Evolutionary conservation across 2,113 vertebrate species (phyloP).

Genomic region (Eidolon helvum): DNA sequence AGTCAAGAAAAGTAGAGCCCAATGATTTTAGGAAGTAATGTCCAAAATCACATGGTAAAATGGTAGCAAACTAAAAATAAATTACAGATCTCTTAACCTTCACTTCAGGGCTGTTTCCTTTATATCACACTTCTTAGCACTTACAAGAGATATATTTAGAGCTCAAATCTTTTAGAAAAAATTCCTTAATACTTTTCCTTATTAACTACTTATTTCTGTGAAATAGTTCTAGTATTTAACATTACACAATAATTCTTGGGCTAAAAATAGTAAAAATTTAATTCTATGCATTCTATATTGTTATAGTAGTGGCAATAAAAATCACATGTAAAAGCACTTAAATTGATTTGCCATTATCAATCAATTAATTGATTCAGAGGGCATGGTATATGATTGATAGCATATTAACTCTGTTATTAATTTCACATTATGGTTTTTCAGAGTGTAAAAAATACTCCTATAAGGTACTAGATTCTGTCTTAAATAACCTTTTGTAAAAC

Average conservation of each 20-base stretch:
- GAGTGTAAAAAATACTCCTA: background rate
- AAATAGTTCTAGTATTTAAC: background rate
- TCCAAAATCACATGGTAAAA: background rate
- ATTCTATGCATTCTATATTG: background rate
- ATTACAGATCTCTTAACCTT: background rate
- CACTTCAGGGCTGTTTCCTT: background rate
- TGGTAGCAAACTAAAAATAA: background rate
- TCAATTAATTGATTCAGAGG: background rate
- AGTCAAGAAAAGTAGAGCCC: background rate
- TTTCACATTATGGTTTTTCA: background rate
- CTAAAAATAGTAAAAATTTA: background rate
- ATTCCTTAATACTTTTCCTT: background rate
- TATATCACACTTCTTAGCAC: background rate
- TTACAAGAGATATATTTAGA: background rate
- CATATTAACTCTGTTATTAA: background rate
- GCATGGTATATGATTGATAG: background rate
- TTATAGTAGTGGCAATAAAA: background rate
- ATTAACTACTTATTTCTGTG: background rate
- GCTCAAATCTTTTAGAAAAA: background rate
- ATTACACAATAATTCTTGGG: background rate
- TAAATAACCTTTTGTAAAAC: conserved; percentile 8
- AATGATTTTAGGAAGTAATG: background rate
- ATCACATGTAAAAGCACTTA: background rate
- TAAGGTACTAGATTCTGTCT: background rate
- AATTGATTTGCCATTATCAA: background rate